A percentile compares a stretch with the other conserved stretches of the same genome.
phyloP scores from a whole-genome alignment of 2,888 invertebrate genomes.

The Microctonus brassicae region DNA sequence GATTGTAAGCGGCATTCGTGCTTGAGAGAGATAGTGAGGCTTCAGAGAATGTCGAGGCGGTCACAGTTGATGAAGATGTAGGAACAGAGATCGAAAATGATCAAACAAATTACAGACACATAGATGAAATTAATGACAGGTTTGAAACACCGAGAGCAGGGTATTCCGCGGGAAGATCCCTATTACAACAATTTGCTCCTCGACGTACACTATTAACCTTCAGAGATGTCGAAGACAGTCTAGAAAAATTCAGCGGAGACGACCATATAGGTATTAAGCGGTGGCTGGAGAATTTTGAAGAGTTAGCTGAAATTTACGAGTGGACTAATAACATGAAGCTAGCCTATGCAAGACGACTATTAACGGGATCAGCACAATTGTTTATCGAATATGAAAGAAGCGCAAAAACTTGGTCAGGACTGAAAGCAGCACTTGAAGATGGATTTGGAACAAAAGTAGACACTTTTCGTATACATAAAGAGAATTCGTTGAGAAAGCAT shows the following conservation, averaged over 20 bases:
- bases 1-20: too few relatives aligned
- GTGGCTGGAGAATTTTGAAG: conserved; percentile 47
- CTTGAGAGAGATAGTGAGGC: too few relatives aligned
- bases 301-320: conserved; percentile 31
- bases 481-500: too few relatives aligned
- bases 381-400: conserved; percentile 3
- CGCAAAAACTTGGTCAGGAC: neutral
- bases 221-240: conserved; percentile 40
- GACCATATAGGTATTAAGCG: conserved; percentile 28
- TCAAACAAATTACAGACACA: too few relatives aligned
- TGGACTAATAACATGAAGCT: conserved; percentile 43
- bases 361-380: conserved; percentile 42
- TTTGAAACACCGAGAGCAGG: too few relatives aligned
- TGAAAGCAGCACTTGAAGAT: neutral
- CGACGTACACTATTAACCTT: conserved; percentile 19
- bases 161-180: too few relatives aligned
- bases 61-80: too few relatives aligned
- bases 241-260: conserved; percentile 41
- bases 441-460: neutral
- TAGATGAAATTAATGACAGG: too few relatives aligned
- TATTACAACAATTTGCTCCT: too few relatives aligned
- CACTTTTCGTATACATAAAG: neutral
- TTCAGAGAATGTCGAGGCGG: too few relatives aligned
- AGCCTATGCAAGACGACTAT: conserved; percentile 41
- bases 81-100: too few relatives aligned